Conservation (phyloP, 2,113 vertebrate species). For the Perca fluviatilis region DNA sequence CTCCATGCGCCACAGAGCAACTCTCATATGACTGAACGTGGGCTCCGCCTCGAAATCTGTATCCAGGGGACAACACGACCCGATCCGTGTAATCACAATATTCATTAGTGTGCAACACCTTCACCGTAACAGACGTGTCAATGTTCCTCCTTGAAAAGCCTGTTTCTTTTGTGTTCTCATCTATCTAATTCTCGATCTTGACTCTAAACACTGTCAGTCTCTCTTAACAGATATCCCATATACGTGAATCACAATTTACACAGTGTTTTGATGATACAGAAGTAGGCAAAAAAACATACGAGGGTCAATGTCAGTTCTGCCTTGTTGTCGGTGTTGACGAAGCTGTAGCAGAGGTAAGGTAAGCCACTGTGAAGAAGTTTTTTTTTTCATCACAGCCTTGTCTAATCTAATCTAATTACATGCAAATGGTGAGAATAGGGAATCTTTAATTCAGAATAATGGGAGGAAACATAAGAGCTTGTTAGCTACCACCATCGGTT, state of each 20-base stretch:
- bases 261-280: constrained; percentile 10
- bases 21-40: too few relatives aligned
- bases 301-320: constrained; percentile 24
- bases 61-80: constrained; percentile 39
- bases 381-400: constrained; percentile 17
- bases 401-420: constrained; percentile 76
- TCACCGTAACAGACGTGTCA: not conserved
- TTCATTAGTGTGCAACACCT: constrained; percentile 28
- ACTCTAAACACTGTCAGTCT: not conserved
- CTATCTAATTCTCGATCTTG: not conserved
- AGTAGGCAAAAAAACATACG: constrained; percentile 28
- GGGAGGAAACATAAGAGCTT: constrained; percentile 64
- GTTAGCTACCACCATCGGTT: constrained; percentile 64
- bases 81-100: constrained; percentile 59
- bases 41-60: too few relatives aligned
- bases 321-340: constrained; percentile 43
- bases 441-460: constrained; percentile 73
- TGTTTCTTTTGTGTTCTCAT: constrained; percentile 10
- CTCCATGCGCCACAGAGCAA: too few relatives aligned
- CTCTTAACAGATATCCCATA: not conserved
- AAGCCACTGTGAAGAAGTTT: constrained; percentile 10
- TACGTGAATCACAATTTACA: constrained; percentile 15
- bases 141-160: not conserved
- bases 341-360: not conserved
- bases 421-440: constrained; percentile 65